Percentiles rank a stretch among this genome's conserved stretches.
Evolutionary conservation across 2,113 vertebrate genomes (phyloP).

Genomic region (Centropus unirufus): DNA sequence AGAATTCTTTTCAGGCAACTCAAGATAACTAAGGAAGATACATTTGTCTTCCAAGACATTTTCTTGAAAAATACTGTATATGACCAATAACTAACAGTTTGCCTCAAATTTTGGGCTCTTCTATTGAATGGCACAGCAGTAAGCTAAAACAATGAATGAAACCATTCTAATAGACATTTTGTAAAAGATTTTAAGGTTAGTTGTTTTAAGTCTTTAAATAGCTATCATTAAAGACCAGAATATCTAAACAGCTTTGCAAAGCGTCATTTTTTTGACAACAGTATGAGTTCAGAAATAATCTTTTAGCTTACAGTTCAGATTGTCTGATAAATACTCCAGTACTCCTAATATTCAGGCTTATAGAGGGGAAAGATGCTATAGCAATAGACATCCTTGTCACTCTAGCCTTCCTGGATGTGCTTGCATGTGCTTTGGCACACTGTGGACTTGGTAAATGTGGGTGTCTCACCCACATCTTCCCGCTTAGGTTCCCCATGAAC

Average conservation of each 20-base stretch:
- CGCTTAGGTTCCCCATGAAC: not conserved
- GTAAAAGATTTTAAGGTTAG: not conserved
- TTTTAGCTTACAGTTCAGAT: not conserved
- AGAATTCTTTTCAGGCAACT: not conserved
- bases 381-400: not conserved
- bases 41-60: not conserved
- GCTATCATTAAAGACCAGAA: not conserved
- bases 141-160: not conserved
- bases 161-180: not conserved
- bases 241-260: not conserved
- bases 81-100: not conserved
- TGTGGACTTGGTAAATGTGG: not conserved
- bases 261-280: not conserved
- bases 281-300: not conserved
- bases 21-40: not conserved
- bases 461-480: not conserved
- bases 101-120: not conserved
- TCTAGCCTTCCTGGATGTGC: too few relatives aligned
- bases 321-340: not conserved
- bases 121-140: not conserved
- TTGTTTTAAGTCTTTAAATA: conserved; percentile 18
- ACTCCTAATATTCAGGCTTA: not conserved
- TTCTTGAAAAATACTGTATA: not conserved
- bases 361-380: not conserved
- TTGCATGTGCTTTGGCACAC: not conserved